phyloP scores from a whole-genome alignment of 2,797 vertebrate genomes.

The Cynodonichthys magdalenae region DNA sequence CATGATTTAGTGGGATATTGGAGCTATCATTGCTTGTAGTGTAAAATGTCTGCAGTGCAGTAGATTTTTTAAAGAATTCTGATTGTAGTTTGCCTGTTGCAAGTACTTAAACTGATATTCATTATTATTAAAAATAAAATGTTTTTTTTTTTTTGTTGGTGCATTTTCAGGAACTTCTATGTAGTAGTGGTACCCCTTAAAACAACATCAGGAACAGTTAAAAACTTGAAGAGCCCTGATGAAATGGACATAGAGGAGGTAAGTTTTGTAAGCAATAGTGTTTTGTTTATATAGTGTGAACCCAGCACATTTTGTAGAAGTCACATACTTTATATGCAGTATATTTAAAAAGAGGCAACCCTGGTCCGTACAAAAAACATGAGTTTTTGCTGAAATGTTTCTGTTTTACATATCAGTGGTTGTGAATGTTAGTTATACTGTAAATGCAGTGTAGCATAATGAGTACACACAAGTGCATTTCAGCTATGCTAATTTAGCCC shows the following conservation, averaged over 20 bases:
- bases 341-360: neutral
- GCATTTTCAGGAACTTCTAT: slow-evolving; percentile 85
- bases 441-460: slow-evolving; percentile 31
- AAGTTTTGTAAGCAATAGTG: slow-evolving; percentile 11
- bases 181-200: slow-evolving; percentile 93
- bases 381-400: slow-evolving; percentile 10
- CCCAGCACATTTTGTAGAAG: neutral
- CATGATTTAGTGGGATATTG: too few relatives aligned
- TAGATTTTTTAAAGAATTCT: neutral
- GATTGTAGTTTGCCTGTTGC: neutral
- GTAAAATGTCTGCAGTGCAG: too few relatives aligned
- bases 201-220: slow-evolving; percentile 83
- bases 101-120: neutral
- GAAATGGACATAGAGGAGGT: slow-evolving; percentile 99
- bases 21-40: too few relatives aligned
- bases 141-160: slow-evolving; percentile 6
- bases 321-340: neutral
- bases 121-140: neutral
- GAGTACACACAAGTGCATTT: slow-evolving; percentile 36
- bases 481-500: slow-evolving; percentile 48
- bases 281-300: neutral
- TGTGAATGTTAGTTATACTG: slow-evolving; percentile 24
- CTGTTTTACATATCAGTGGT: slow-evolving; percentile 23
- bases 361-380: neutral
- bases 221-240: slow-evolving; percentile 89